Evolutionary conservation across 2,797 vertebrate genomes (phyloP), one percentile per base, ranked within the genome.

Genomic region (Naso thynnoides): DNA sequence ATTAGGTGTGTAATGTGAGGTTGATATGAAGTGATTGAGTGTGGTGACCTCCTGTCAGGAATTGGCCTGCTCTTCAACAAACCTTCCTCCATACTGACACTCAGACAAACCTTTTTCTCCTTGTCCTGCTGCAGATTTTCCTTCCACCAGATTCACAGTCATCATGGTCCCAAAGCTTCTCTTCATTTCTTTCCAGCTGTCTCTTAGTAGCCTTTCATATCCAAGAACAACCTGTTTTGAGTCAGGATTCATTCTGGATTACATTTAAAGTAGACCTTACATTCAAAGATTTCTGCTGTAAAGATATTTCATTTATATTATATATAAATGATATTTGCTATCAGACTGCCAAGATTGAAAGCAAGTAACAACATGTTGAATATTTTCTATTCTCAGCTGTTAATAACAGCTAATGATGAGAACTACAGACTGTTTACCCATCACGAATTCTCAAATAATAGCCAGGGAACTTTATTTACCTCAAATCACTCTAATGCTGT

Each of bases 1-100:
- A 94, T 90, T 87, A 91, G 87, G 76, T 91, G 87, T 93, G 90
- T 91, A 91, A 93, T 91, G 84, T 90, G 90, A 91, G 86, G 88
- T 86, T 90, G 90, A 94, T 92, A 85, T 83, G 90, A 91, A 90
- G 91, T 88, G 90, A 93, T 93, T 87, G 91, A 88, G 89, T 90
- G 91, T 90, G 88, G 85, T 91, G 92, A 94, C 90, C 93, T 90
- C 83, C 86, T 79, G 88, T 91, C 86, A 93, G 65, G 86, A 91
- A 76, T 76, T 71, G 73, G 79, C 81, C 76, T 82, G 73, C 85
- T 90, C 87, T 73, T 74, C 69, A 24, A 76, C 73, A 81, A 82
- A 88, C 83, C 78, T 85, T 87, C 76, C 82, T 90, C 83, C 78
- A 82, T 39, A 66, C 65, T 55, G 81, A 79, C 57, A 76, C 63